Conservation (phyloP, 2,113 vertebrate species). For the Semnopithecus entellus region DNA sequence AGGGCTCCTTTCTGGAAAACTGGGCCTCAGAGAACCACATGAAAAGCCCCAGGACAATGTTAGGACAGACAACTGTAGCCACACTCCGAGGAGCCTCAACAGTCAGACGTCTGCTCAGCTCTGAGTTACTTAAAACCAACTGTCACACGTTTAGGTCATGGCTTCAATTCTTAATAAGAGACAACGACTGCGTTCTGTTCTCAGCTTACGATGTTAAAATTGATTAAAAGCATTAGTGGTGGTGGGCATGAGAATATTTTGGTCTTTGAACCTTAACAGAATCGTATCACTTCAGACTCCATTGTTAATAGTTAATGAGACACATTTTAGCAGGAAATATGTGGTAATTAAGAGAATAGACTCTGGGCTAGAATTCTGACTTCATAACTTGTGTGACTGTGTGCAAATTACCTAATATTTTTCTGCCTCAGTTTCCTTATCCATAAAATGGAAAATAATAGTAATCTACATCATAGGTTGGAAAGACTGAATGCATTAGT, state of each 20-base stretch:
- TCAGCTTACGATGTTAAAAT: not conserved
- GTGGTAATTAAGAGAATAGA: not conserved
- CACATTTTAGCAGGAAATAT: not conserved
- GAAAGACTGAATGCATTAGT: not conserved
- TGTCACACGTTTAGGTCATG: not conserved
- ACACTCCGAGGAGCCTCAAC: not conserved
- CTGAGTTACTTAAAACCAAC: not conserved
- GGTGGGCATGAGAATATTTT: not conserved
- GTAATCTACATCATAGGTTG: not conserved
- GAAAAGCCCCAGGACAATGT: conserved; percentile 17
- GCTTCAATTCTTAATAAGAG: not conserved
- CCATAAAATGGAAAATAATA: not conserved
- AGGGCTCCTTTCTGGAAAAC: not conserved
- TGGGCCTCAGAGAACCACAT: not conserved
- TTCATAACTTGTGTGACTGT: not conserved
- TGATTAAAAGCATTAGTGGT: not conserved
- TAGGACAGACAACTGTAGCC: not conserved
- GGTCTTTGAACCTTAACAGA: not conserved
- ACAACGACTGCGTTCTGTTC: not conserved
- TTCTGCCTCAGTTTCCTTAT: not conserved
- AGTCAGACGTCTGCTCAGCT: not conserved
- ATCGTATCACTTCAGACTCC: not conserved
- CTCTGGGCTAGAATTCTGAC: not conserved
- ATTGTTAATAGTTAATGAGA: not conserved
- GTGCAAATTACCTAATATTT: not conserved